Evolutionary conservation across 1,140 invertebrate genomes (phyloP).

Genomic region (Venturia canescens): DNA sequence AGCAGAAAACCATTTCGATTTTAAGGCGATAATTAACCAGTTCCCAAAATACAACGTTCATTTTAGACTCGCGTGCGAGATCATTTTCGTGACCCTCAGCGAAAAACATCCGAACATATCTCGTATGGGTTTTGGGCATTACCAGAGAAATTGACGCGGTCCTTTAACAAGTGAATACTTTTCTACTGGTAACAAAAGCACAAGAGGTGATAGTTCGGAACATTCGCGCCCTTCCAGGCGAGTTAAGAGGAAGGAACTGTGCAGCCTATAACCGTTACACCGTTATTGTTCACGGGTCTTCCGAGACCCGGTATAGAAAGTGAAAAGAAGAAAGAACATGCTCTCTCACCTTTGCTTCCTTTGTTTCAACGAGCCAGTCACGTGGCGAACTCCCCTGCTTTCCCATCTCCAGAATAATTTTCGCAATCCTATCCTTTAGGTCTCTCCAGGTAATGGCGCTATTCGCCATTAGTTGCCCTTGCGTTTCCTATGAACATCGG

Average conservation of each 20-base stretch:
- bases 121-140: neutral
- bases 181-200: neutral
- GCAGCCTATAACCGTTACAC: slow-evolving; percentile 38
- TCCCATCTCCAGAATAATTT: neutral
- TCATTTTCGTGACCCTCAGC: neutral
- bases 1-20: too few relatives aligned
- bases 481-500: slow-evolving; percentile 1
- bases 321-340: neutral
- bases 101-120: neutral
- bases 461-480: neutral
- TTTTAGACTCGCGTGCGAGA: too few relatives aligned
- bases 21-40: too few relatives aligned
- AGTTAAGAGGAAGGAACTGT: neutral
- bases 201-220: slow-evolving; percentile 8
- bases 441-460: neutral
- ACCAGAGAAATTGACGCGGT: slow-evolving; percentile 18
- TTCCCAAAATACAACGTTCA: too few relatives aligned
- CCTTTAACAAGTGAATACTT: slow-evolving; percentile 16
- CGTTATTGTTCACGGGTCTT: slow-evolving; percentile 36
- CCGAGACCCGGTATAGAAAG: neutral
- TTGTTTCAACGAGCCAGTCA: slow-evolving; percentile 3
- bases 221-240: slow-evolving; percentile 5
- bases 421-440: slow-evolving; percentile 1
- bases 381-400: neutral
- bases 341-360: neutral